Conservation (phyloP, 2,888 invertebrate genomes). For the Lithophane semibrunnea region DNA sequence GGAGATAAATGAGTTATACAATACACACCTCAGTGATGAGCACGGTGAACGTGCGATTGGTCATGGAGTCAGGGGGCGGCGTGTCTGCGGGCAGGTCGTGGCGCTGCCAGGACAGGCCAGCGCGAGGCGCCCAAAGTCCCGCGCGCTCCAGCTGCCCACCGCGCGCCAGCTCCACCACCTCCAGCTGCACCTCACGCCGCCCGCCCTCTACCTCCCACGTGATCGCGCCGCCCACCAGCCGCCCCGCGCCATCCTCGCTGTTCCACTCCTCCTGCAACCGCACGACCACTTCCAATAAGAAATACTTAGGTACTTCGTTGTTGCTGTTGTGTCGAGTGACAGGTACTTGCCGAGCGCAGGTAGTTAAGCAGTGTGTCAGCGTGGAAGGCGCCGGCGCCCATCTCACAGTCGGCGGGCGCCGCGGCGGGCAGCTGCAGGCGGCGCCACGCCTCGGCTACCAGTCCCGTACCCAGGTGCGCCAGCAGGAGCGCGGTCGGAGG, state of each 20-base stretch:
- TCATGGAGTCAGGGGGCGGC: conserved; percentile 80
- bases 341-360: conserved; percentile 77
- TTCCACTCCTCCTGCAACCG: conserved; percentile 70
- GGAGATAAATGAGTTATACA: no score
- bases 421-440: conserved; percentile 69
- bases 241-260: conserved; percentile 55
- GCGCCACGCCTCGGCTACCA: conserved; percentile 68
- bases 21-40: conserved; percentile 78
- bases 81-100: conserved; percentile 66
- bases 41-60: conserved; percentile 84
- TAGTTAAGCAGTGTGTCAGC: conserved; percentile 86
- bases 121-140: conserved; percentile 77
- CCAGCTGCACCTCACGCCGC: conserved; percentile 74
- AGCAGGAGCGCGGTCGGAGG: conserved; percentile 75
- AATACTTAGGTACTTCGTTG: not conserved
- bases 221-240: conserved; percentile 66
- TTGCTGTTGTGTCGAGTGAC: not conserved
- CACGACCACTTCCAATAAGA: not conserved
- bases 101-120: conserved; percentile 77
- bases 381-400: conserved; percentile 80
- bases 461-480: conserved; percentile 74
- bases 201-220: conserved; percentile 77
- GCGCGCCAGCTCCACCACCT: conserved; percentile 80
- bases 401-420: conserved; percentile 72
- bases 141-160: conserved; percentile 77